Base-by-base conservation (phyloP, 2,797 vertebrate genomes). In the Enteromius anoplus region DNA sequence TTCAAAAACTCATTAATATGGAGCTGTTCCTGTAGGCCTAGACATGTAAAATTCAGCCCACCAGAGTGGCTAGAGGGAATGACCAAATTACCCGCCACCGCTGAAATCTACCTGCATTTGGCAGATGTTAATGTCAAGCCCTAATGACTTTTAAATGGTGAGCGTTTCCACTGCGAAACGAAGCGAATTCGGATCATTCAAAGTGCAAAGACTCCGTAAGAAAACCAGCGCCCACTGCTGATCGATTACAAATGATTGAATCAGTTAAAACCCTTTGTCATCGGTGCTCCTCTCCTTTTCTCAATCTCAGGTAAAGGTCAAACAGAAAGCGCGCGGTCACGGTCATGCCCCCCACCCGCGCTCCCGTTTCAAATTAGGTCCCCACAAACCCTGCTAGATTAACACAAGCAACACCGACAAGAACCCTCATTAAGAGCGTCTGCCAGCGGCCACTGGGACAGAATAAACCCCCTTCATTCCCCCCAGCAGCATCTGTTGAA, bases 401-500 rank as follows among this genome's bases (percentile, higher is more conserved):
- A 87, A 80, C 83, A 75, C 86, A 51, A 82, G 62, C 71, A 87
- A 68, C 65, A 58, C 62, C 60, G 78, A 81, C 84, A 81, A 81
- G 66, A 81, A 79, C 47, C 69, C 84, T 84, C 84, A 87, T 87
- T 87, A 87, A 80, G 62, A 73, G 75, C 84, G 78, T 81, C 81
- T 85, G 84, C 87, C 90, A 90, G 78, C 69, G 79, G 53, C 85
- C 71, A 86, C 55, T 58, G 77, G 75, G 85, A 71, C 85, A 78
- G 81, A 85, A 79, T 71, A 82, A 58, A 65, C 71, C 80, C 60
- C 62, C 62, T 68, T 72, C 68, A 64, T 72, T 40, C 84, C 23
- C 70, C 92, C 91, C 91, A 89, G 70, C 55, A 90, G 89, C 90
- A 92, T 89, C 86, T 89, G 87, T 83, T 86, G 87, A 77, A 87